These are phyloP conservation scores for Enteromius mattozi DNA, from an alignment of 2,797 vertebrate species.

Conservation along the genomic window DNA sequence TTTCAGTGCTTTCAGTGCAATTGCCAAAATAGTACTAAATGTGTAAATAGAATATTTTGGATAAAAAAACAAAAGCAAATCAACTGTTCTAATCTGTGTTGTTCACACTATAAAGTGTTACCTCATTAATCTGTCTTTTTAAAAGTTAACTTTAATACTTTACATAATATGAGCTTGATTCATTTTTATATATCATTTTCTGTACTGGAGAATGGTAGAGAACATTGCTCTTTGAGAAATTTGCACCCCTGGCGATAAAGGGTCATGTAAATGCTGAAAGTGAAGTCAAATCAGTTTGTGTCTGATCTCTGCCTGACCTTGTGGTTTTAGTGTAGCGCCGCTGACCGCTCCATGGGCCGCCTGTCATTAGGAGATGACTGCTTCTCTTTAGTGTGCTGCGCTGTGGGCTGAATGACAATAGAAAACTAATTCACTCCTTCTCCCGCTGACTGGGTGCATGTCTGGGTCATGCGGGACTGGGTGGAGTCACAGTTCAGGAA, in stretches of 20 bases:
- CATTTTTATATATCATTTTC: not conserved
- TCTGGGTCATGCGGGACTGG: slow-evolving; percentile 74
- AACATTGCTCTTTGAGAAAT: not conserved
- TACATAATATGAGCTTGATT: not conserved
- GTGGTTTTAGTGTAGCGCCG: slow-evolving; percentile 39
- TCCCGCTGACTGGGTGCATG: slow-evolving; percentile 77
- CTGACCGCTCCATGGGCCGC: slow-evolving; percentile 40
- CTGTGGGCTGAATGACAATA: slow-evolving; percentile 56
- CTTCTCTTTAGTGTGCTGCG: slow-evolving; percentile 38
- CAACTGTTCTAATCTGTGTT: not conserved
- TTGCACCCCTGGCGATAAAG: slow-evolving; percentile 9
- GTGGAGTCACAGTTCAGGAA: slow-evolving; percentile 60
- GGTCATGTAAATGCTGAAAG: slow-evolving; percentile 34
- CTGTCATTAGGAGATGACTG: slow-evolving; percentile 53
- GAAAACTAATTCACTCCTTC: slow-evolving; percentile 69
- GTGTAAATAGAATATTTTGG: not conserved
- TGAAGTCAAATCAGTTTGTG: slow-evolving; percentile 48
- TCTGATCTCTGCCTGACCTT: slow-evolving; percentile 46
- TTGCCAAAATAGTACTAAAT: not conserved
- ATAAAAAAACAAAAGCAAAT: not conserved
- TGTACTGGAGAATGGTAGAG: not conserved
- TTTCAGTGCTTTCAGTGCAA: not conserved
- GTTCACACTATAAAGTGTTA: not conserved
- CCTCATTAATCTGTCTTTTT: not conserved
- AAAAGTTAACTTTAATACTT: not conserved